These are phyloP conservation scores for Cremastinae sp. DNA, from an alignment of 2,888 invertebrate genomes.

Conservation along the genomic window DNA sequence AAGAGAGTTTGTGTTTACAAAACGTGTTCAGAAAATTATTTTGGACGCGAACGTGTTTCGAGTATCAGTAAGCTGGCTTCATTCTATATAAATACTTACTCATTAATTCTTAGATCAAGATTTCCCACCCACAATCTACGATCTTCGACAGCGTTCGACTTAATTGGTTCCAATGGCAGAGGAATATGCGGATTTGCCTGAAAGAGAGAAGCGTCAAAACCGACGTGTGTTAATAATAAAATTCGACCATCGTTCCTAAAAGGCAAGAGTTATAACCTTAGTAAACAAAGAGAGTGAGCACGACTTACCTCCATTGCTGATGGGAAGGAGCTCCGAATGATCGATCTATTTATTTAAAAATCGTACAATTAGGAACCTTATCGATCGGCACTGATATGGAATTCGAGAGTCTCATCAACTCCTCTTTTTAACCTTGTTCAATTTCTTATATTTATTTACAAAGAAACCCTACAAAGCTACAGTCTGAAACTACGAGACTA, in stretches of 20 bases:
- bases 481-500: constrained; percentile 42
- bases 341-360: constrained; percentile 40
- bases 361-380: constrained; percentile 57
- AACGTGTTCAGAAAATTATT: constrained; percentile 38
- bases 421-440: constrained; percentile 8
- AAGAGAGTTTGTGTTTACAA: constrained; percentile 70
- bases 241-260: constrained; percentile 11
- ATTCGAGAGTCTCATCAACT: constrained; percentile 17
- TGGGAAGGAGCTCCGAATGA: constrained; percentile 11
- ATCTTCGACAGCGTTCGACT: constrained; percentile 83
- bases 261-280: constrained; percentile 41
- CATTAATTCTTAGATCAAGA: constrained; percentile 93
- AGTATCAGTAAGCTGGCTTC: not conserved
- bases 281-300: not conserved
- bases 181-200: constrained; percentile 79
- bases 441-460: constrained; percentile 49
- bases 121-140: constrained; percentile 95
- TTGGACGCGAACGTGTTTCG: not conserved
- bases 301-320: constrained; percentile 53
- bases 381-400: constrained; percentile 39
- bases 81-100: constrained; percentile 87
- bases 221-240: no score
- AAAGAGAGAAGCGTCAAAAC: not conserved
- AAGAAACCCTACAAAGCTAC: constrained; percentile 50
- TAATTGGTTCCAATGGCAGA: constrained; percentile 83